Conservation (phyloP, 2,113 vertebrate species). For the Dissostichus mawsoni region DNA sequence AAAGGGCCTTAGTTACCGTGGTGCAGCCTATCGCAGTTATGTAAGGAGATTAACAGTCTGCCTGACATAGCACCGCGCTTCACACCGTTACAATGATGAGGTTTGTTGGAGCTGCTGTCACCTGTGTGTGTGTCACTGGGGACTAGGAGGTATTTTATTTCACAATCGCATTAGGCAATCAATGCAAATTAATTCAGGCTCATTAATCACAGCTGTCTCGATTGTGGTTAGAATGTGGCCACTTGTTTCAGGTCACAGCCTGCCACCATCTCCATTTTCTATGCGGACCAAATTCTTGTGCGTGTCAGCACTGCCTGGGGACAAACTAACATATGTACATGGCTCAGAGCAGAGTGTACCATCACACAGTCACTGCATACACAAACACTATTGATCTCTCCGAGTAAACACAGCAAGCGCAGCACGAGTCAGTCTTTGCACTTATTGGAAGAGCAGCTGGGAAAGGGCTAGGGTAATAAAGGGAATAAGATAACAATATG, state of each 20-base stretch:
- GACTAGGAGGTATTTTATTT: neutral
- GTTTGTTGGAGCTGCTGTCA: neutral
- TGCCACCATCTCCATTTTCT: neutral
- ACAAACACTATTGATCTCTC: neutral
- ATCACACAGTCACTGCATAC: neutral
- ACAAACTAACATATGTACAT: neutral
- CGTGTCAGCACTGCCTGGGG: neutral
- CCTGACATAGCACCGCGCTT: slow-evolving; percentile 35
- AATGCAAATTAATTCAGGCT: slow-evolving; percentile 18
- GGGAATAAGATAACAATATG: neutral
- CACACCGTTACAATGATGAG: neutral
- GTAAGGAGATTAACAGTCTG: slow-evolving; percentile 64
- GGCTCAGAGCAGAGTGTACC: neutral
- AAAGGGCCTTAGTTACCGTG: slow-evolving; percentile 33
- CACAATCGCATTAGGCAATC: neutral
- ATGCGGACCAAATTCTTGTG: neutral
- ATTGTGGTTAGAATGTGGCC: neutral
- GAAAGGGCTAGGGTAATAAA: neutral
- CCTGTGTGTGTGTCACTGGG: slow-evolving; percentile 1
- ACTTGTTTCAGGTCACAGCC: neutral
- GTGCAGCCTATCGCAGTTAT: slow-evolving; percentile 45
- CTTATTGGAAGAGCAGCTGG: neutral
- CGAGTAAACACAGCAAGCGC: neutral
- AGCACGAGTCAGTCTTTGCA: neutral
- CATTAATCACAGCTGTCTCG: slow-evolving; percentile 7